Percentiles rank a stretch among this genome's conserved stretches.
Evolutionary conservation across 2,888 invertebrate genomes (phyloP).

Genomic region (Chrysotoxum bicinctum): DNA sequence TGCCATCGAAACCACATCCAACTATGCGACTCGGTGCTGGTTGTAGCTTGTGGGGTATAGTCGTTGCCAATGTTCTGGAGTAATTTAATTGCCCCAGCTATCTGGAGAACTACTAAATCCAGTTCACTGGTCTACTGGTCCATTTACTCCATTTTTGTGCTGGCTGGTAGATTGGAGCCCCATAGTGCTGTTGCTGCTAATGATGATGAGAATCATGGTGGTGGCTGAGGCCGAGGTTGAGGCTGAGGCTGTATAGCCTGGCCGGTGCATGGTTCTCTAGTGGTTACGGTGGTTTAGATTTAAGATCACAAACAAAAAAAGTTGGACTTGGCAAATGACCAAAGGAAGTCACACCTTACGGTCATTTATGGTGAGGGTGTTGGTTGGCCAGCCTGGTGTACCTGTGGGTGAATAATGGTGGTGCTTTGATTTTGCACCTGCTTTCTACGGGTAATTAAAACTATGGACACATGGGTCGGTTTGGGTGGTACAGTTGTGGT

Average conservation of each 20-base stretch:
- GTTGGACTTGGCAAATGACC: conserved; percentile 39
- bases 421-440: conserved; percentile 43
- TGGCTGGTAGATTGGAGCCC: background rate
- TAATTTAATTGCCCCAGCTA: conserved; percentile 61
- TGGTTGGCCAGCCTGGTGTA: conserved; percentile 21
- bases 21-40: background rate
- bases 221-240: background rate
- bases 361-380: conserved; percentile 46
- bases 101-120: conserved; percentile 35
- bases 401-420: conserved; percentile 36
- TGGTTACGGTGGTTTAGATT: background rate
- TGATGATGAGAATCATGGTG: conserved; percentile 44
- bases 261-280: background rate
- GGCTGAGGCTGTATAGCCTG: background rate
- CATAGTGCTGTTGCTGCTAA: conserved; percentile 25
- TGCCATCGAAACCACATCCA: conserved; percentile 25
- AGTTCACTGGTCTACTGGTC: conserved; percentile 55
- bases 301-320: background rate
- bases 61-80: conserved; percentile 41
- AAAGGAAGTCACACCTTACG: conserved; percentile 21
- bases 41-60: background rate
- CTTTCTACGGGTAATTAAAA: conserved; percentile 66
- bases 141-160: conserved; percentile 22
- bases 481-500: conserved; percentile 8
- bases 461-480: background rate